Evolutionary conservation across 2,113 vertebrate genomes (phyloP), one percentile per base, ranked within the genome.

Genomic region (Lamprologus sp.): DNA sequence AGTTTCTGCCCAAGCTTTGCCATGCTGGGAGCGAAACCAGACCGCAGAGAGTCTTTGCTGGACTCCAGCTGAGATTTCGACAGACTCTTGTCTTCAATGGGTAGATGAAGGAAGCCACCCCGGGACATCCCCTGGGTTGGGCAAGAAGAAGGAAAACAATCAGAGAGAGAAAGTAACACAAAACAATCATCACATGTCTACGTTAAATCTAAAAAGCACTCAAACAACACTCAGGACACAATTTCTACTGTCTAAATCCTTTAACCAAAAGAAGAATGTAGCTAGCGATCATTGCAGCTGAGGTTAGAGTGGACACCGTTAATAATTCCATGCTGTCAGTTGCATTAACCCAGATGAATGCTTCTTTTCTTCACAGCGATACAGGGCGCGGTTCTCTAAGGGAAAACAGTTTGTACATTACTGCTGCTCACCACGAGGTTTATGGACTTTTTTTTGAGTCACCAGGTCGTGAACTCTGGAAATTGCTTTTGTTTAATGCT

Each of bases 11-110:
- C 42, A 49, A 82, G 82, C 54, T 49, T 77, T 17, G 26, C 40
- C 83, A 87, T 58, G 89, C 88, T 84, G 92, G 84, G 84, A 91
- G 88, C 58, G 14, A 19, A 87, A 89, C 65, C 49, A 26, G 77
- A 81, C 79, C 85, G 55, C 79, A 68, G 84, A 88, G 87, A 86
- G 84, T 12, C 88, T 86, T 81, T 28, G 47, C 81, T 83, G 90
- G 84, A 82, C 90, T 93, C 86, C 90, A 87, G 92, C 91, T 94
- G 92, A 90, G 86, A 75, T 79, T 93, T 91, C 94, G 94, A 96
- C 94, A 96, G 92, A 79, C 73, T 88, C 87, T 84, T 68, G 87
- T 90, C 93, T 93, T 89, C 68, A 51, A 42, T 77, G 82, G 65
- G 80, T 86, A 86, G 86, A 91, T 94, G 90, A 95, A 89, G 84